A percentile compares a stretch with the other conserved stretches of the same genome.
These are phyloP conservation scores for Progne subis DNA, from an alignment of 2,113 vertebrate genomes.

Conservation along the genomic window DNA sequence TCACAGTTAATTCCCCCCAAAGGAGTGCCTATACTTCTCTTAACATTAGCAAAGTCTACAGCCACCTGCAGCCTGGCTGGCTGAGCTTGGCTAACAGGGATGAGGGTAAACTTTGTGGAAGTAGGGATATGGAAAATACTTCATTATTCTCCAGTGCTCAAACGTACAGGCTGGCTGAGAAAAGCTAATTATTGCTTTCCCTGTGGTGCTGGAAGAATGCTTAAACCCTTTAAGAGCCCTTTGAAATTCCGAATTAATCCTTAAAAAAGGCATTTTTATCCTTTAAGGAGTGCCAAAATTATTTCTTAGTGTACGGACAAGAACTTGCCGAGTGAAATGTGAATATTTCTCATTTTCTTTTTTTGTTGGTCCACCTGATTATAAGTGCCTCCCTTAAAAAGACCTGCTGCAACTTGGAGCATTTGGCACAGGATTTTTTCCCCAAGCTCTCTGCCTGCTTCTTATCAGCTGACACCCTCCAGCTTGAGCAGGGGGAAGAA, in stretches of 20 bases:
- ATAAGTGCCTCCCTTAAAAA: not conserved
- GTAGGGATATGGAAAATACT: not conserved
- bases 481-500: not conserved
- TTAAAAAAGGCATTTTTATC: not conserved
- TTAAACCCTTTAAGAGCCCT: not conserved
- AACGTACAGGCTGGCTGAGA: not conserved
- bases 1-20: not conserved
- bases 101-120: not conserved
- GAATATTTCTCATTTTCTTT: not conserved
- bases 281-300: not conserved
- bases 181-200: constrained; percentile 20
- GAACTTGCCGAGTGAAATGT: not conserved
- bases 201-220: not conserved
- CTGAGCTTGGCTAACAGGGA: not conserved
- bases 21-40: not conserved
- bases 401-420: not conserved
- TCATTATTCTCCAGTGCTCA: not conserved
- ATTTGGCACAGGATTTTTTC: not conserved
- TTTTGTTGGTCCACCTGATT: not conserved
- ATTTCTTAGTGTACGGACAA: not conserved
- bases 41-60: not conserved
- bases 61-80: not conserved
- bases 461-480: not conserved
- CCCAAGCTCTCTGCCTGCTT: not conserved
- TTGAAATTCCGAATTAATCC: not conserved